Percentiles rank a stretch among this genome's conserved stretches.
phyloP scores from a whole-genome alignment of 2,113 vertebrate genomes.

The Nerophis lumbriciformis region DNA sequence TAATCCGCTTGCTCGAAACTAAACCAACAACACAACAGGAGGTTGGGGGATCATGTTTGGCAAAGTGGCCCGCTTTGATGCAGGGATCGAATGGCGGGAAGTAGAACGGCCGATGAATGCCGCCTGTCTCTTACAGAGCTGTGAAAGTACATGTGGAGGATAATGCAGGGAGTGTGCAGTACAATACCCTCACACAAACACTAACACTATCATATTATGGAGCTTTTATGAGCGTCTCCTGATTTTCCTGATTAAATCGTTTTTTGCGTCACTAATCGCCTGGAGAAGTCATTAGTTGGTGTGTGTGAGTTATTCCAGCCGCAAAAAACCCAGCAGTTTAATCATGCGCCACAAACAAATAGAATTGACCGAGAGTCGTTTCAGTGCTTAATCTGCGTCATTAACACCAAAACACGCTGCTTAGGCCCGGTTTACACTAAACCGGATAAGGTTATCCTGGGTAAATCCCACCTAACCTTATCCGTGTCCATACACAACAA shows the following conservation, averaged over 20 bases:
- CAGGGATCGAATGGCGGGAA: conserved; percentile 56
- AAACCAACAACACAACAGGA: conserved; percentile 62
- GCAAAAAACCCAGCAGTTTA: not conserved
- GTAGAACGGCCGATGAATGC: conserved; percentile 18
- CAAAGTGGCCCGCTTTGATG: conserved; percentile 65
- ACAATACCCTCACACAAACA: conserved; percentile 19
- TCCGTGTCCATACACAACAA: too few species aligned
- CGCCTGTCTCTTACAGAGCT: conserved; percentile 32
- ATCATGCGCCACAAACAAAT: not conserved
- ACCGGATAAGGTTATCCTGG: too few species aligned
- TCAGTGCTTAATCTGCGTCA: not conserved
- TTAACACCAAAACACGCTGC: conserved; percentile 9
- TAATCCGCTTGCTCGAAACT: conserved; percentile 64
- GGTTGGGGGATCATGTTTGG: conserved; percentile 62
- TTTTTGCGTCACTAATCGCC: conserved; percentile 2
- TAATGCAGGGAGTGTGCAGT: conserved; percentile 38
- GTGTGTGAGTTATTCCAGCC: not conserved
- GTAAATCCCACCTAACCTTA: too few species aligned
- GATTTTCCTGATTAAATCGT: conserved; percentile 3
- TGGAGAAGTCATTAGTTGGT: not conserved
- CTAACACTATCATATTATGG: not conserved
- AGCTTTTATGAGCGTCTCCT: not conserved
- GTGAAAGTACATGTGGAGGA: conserved; percentile 58
- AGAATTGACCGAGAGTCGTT: not conserved
- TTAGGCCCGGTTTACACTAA: not conserved